Base-by-base conservation (phyloP, 1,140 invertebrate genomes). In the Hypothenemus hampei region DNA sequence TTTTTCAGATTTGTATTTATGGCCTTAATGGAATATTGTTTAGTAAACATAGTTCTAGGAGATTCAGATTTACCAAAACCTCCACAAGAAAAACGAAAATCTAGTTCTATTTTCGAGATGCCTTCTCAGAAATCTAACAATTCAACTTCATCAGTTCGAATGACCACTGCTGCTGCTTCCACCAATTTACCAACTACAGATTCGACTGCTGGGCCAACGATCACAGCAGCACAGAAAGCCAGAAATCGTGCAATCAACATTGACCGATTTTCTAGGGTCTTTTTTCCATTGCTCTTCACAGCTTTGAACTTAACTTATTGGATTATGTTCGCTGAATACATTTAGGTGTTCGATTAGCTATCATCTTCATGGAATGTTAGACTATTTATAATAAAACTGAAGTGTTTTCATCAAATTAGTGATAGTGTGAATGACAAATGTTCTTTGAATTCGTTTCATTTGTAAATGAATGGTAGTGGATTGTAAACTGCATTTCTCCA, bases 1-100 rank as follows among this genome's bases (percentile, higher is more conserved):
- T 7, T 4, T 41, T 57, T 50, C 65, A 84, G 81, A 23, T 91
- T 94, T 73, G 91, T 94, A 64, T 94, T 94, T 69, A 87, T 93
- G 83, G 91, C 91, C 3, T 70, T 94, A 24, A 93, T 94, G 91
- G 91, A 94, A 70, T 94, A 93, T 69, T 93, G 90, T 64, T 71
- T 94, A 57, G 89, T 94, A 1, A 93, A 93, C 64, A 91, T 93
- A 37, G 86, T 93, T 0, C 76, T 93, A 2, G 86, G 87, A 1
- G 86, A 89, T 62, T 81, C 79, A 6, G 83, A 84, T 54, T 73
- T 74, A 0, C 75, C 75, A 0, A 78, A 82, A 65, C 75, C 75
- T 8, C 68, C 69, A 1, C 70, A 73, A 44, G 8, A 80, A 79
- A 63, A 66, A 56, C 24, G 26, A 20, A 33, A 58, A 36, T 56